Conservation (phyloP, 2,888 invertebrate genomes). For the Busseola fusca region DNA sequence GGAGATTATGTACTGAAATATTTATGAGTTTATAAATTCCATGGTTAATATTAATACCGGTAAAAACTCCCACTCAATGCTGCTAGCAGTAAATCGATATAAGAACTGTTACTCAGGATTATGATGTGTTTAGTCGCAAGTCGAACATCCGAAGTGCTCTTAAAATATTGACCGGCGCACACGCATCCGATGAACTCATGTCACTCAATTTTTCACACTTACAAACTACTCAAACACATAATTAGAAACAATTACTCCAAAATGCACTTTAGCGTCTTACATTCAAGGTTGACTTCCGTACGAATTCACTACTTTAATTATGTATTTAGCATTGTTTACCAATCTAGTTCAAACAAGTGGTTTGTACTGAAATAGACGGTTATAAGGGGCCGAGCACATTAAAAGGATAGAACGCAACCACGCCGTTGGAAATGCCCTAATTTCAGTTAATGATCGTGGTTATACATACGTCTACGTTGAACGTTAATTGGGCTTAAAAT, state of each 20-base stretch:
- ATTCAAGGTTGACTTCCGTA: slow-evolving; percentile 6
- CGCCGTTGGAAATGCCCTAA: slow-evolving; percentile 49
- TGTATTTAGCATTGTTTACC: slow-evolving; percentile 32
- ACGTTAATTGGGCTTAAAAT: slow-evolving; percentile 55
- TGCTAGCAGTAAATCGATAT: not conserved
- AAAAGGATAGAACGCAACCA: slow-evolving; percentile 41
- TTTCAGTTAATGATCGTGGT: slow-evolving; percentile 51
- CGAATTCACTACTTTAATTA: not conserved
- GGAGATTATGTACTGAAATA: slow-evolving; percentile 40
- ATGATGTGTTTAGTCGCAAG: too few species aligned
- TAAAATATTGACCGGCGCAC: slow-evolving; percentile 35
- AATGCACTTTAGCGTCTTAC: not conserved
- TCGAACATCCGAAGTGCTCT: slow-evolving; percentile 7
- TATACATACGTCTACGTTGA: not conserved
- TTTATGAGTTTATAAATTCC: slow-evolving; percentile 40
- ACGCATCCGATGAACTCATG: slow-evolving; percentile 36
- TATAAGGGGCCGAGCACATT: slow-evolving; percentile 45
- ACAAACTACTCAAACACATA: slow-evolving; percentile 24
- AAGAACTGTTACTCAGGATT: not conserved
- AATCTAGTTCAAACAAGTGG: slow-evolving; percentile 22
- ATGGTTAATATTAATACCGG: slow-evolving; percentile 14
- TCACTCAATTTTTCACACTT: slow-evolving; percentile 50
- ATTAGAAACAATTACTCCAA: slow-evolving; percentile 9
- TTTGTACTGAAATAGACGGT: slow-evolving; percentile 40
- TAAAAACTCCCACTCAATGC: not conserved